These are phyloP conservation scores for Tipula unca DNA, from an alignment of 2,888 invertebrate species.

Conservation along the genomic window DNA sequence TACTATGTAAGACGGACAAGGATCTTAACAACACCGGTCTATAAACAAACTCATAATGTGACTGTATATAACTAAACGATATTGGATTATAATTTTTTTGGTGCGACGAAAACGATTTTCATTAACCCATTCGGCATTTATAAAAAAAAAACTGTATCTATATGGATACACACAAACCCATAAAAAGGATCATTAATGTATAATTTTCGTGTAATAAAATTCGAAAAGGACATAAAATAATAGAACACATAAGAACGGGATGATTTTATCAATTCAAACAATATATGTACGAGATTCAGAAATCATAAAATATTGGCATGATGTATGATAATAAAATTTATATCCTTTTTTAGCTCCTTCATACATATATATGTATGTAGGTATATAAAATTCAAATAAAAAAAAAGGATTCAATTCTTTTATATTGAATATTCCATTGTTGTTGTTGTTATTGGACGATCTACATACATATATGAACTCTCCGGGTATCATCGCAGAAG, in stretches of 20 bases:
- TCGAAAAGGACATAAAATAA: neutral
- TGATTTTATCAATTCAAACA: neutral
- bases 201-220: neutral
- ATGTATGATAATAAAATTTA: conserved; percentile 14
- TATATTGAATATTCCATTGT: neutral
- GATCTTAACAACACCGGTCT: too few species aligned
- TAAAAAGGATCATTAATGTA: neutral
- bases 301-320: conserved; percentile 8
- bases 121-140: neutral
- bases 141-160: neutral
- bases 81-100: neutral
- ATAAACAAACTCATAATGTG: too few species aligned
- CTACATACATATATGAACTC: neutral
- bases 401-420: neutral
- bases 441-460: neutral
- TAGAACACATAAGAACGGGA: neutral
- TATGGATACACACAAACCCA: neutral
- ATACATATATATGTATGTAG: neutral
- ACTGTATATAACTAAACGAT: neutral
- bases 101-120: neutral
- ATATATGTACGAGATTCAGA: neutral
- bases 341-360: neutral
- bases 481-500: neutral
- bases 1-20: too few species aligned
- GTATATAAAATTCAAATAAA: neutral